These are phyloP conservation scores for Chrysolina americana DNA, from an alignment of 2,888 invertebrate species.

Conservation along the genomic window DNA sequence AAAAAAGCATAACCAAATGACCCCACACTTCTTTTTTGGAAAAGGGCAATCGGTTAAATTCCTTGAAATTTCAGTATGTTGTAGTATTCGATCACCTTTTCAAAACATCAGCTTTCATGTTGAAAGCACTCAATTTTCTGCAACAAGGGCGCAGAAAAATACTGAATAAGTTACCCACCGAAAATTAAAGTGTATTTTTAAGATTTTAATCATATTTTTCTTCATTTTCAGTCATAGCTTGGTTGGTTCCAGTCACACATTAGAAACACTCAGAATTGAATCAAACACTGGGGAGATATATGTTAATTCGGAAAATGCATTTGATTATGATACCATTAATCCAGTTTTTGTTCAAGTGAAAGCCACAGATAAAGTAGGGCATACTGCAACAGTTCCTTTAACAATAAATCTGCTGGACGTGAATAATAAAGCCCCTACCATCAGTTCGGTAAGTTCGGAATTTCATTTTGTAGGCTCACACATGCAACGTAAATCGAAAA, in stretches of 20 bases:
- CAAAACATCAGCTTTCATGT: too few species aligned
- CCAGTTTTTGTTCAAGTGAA: constrained; percentile 70
- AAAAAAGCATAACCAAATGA: too few species aligned
- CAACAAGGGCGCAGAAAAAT: too few species aligned
- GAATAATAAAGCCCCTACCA: constrained; percentile 81
- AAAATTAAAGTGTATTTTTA: background rate
- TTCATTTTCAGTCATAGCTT: constrained; percentile 71
- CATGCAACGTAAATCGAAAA: too few species aligned
- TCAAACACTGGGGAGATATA: constrained; percentile 73
- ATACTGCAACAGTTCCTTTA: constrained; percentile 73
- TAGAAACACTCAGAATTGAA: constrained; percentile 69
- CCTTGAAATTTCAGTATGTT: too few species aligned
- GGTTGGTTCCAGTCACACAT: constrained; percentile 69
- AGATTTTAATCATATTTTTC: background rate
- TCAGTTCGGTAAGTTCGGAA: constrained; percentile 72
- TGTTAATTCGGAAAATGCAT: constrained; percentile 72
- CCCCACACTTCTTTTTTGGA: too few species aligned
- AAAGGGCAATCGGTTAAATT: too few species aligned
- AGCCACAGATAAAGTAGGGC: constrained; percentile 68
- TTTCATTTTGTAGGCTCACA: too few species aligned
- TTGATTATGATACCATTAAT: constrained; percentile 76
- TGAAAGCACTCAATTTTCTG: too few species aligned
- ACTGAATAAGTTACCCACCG: too few species aligned
- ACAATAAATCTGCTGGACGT: constrained; percentile 78
- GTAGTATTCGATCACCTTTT: too few species aligned